Evolutionary conservation across 2,113 vertebrate genomes (phyloP).

Genomic region (Fukomys damarensis): DNA sequence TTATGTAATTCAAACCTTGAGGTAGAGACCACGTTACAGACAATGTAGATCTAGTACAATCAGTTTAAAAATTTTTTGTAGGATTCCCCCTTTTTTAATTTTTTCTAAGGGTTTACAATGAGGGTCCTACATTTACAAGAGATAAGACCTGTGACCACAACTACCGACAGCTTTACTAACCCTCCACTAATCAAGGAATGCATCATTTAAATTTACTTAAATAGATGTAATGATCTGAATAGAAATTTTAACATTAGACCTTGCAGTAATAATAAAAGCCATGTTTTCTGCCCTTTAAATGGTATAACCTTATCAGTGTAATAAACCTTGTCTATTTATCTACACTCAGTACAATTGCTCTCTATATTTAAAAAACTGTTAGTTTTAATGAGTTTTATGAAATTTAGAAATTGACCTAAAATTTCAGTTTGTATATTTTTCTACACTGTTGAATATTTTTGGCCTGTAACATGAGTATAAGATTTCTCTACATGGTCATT

Average conservation of each 20-base stretch:
- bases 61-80: background rate
- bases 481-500: background rate
- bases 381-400: constrained; percentile 29
- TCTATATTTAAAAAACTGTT: constrained; percentile 35
- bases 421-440: background rate
- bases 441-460: background rate
- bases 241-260: background rate
- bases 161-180: constrained; percentile 19
- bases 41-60: background rate
- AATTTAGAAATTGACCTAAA: background rate
- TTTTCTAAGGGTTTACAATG: background rate
- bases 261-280: background rate
- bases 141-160: background rate
- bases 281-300: constrained; percentile 13
- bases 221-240: background rate
- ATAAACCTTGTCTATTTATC: constrained; percentile 12
- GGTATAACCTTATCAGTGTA: background rate
- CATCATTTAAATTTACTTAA: background rate
- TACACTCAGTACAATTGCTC: background rate
- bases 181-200: background rate
- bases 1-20: background rate
- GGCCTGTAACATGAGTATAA: background rate
- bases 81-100: background rate
- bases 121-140: background rate
- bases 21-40: background rate